Evolutionary conservation across 2,888 invertebrate species (phyloP), one percentile per base, ranked within the genome.

Genomic region (Tachystola acroxantha): DNA sequence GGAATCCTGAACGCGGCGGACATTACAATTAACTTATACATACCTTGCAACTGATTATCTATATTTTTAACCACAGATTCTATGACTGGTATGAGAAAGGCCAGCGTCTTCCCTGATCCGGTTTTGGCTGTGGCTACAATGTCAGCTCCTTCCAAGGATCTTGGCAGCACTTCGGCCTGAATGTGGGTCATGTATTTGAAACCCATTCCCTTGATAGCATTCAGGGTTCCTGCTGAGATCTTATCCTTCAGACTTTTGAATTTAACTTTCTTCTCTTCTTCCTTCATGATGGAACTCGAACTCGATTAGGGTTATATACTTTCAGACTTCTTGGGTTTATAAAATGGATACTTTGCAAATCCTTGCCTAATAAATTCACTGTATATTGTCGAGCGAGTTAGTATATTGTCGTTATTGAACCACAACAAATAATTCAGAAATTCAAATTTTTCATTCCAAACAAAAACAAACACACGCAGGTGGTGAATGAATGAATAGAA

Each of bases 41-140:
- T 57, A 72, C 73, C 69, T 49, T 53, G 40, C 34, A 43, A 27
- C 13, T 48, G 32, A 11, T 54, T 59, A 7, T 53, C 46, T 40
- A 53, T 33, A 35, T 49, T 46, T 70, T 95, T 96, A 58, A 91
- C 87, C 36, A 97, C 92, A 33, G 95, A 84, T 78, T 99, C 98
- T n/a, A 99, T 88, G 7, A 94, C 94, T 4, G 99, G 99, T 45
- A 99, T 92, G 1, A 99, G 89, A 70, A 99, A 99, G 0, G 98
- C 96, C 37, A 99, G 77, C 0, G 99, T 99, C 87, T 99, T 99
- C 33, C 98, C 98, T 38, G 97, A 97, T 0, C 99, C 99, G 9
- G 99, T 99, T 80, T 95, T 95, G 0, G 99, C 99, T 37, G 97
- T 93, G 14, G 96, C 98, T 13, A 99, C 94, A 39, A 99, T 84